phyloP scores from a whole-genome alignment of 2,113 vertebrate species.

The Aegithalos caudatus region DNA sequence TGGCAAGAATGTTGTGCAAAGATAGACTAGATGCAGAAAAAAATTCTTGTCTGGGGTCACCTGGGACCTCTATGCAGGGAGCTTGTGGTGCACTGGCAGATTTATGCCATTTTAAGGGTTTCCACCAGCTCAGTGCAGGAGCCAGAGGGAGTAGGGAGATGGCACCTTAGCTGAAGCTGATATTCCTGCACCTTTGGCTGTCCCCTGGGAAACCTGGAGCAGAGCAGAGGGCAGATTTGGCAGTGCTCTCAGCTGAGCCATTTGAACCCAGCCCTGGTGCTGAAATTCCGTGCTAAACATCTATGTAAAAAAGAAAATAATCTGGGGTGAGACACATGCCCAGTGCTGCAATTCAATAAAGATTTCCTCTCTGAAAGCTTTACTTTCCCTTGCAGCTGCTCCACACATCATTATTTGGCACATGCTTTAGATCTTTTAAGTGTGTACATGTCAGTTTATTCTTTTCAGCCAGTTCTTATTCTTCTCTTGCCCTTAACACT shows the following conservation, averaged over 20 bases:
- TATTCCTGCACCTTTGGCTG: not conserved
- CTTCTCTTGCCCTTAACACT: not conserved
- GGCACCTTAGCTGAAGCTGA: not conserved
- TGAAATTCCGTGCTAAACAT: not conserved
- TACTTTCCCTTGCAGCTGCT: not conserved
- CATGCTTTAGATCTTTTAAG: not conserved
- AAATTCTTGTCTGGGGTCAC: not conserved
- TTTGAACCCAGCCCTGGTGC: not conserved
- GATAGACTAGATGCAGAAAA: not conserved
- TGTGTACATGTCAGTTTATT: constrained; percentile 1
- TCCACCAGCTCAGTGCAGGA: accelerated
- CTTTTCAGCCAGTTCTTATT: constrained; percentile 34
- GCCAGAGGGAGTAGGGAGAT: accelerated
- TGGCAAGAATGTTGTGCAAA: not conserved
- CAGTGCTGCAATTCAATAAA: not conserved
- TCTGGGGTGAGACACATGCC: not conserved
- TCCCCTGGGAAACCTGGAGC: not conserved
- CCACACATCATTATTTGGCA: constrained; percentile 25
- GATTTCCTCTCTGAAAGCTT: not conserved
- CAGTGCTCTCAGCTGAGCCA: accelerated
- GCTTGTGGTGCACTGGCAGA: not conserved
- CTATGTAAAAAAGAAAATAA: not conserved
- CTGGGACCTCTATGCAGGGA: not conserved
- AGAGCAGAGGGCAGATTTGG: not conserved
- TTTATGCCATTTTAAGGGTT: not conserved